Evolutionary conservation across 2,888 invertebrate genomes (phyloP).

Genomic region (Andrena dorsata): DNA sequence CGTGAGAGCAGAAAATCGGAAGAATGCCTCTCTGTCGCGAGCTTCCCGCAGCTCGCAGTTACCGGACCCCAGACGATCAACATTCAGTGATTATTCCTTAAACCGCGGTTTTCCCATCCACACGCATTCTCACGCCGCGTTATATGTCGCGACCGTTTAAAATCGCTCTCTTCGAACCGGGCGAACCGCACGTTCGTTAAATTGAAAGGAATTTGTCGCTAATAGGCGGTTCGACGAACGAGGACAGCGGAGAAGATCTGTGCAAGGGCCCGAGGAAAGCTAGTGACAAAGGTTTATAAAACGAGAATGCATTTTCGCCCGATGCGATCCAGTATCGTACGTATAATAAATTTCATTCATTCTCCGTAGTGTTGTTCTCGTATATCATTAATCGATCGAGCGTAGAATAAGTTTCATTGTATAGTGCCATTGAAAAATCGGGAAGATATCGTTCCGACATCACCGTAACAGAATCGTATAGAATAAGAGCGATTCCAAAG

Average conservation of each 20-base stretch:
- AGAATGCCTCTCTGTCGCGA: background rate
- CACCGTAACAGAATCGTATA: slow-evolving; percentile 12
- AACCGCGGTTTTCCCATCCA: background rate
- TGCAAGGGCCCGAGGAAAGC: slow-evolving; percentile 9
- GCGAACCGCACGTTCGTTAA: slow-evolving; percentile 22
- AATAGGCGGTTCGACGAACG: slow-evolving; percentile 9
- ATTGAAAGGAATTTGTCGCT: slow-evolving; percentile 36
- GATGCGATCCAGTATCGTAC: slow-evolving; percentile 10
- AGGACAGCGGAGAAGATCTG: slow-evolving; percentile 10
- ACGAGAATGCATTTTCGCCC: slow-evolving; percentile 6
- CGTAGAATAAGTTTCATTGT: background rate
- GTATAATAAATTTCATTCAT: slow-evolving; percentile 35
- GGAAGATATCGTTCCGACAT: slow-evolving; percentile 2
- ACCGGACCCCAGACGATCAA: background rate
- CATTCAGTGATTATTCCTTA: slow-evolving; percentile 33
- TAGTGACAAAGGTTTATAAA: slow-evolving; percentile 27
- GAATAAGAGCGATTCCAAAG: slow-evolving; percentile 11
- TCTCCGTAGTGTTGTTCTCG: slow-evolving; percentile 26
- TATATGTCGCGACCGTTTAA: slow-evolving; percentile 17
- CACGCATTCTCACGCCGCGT: background rate
- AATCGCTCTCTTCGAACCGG: slow-evolving; percentile 12
- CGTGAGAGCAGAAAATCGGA: slow-evolving; percentile 22
- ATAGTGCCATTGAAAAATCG: slow-evolving; percentile 34
- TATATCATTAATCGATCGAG: slow-evolving; percentile 35
- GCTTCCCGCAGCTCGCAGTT: background rate